A percentile compares a stretch with the other conserved stretches of the same genome.
Conservation (phyloP, 2,113 vertebrate genomes). For the Trematomus loennbergii region DNA sequence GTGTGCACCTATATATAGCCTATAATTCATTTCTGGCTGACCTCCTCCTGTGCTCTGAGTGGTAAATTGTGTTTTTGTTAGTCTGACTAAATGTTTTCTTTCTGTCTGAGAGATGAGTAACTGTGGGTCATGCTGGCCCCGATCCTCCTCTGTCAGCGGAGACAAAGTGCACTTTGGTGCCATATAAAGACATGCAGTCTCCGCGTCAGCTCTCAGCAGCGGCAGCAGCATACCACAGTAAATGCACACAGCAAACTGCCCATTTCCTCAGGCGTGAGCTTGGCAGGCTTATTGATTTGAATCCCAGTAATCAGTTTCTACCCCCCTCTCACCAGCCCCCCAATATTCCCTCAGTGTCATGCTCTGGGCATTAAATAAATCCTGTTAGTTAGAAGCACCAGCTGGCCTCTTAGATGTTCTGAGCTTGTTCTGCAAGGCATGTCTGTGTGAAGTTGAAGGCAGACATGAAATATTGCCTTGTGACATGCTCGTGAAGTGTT, state of each 20-base stretch:
- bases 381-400: conserved; percentile 71
- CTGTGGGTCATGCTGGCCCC: conserved; percentile 61
- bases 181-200: conserved; percentile 78
- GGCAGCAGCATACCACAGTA: conserved; percentile 75
- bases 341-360: conserved; percentile 75
- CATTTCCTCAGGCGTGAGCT: conserved; percentile 73
- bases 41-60: conserved; percentile 27
- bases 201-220: conserved; percentile 58
- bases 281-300: conserved; percentile 75
- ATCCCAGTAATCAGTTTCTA: conserved; percentile 73
- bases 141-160: conserved; percentile 64
- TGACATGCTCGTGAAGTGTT: conserved; percentile 6
- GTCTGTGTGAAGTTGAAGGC: conserved; percentile 14
- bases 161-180: conserved; percentile 79
- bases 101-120: conserved; percentile 68
- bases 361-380: conserved; percentile 78
- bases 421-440: conserved; percentile 34
- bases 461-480: conserved; percentile 17
- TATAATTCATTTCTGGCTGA: not conserved
- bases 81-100: conserved; percentile 73
- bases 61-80: conserved; percentile 65
- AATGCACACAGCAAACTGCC: conserved; percentile 69
- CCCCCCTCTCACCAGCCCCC: conserved; percentile 21
- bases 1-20: not conserved
- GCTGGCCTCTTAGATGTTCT: conserved; percentile 56